These are phyloP conservation scores for Labia minor DNA, from an alignment of 2,888 invertebrate species.

Conservation along the genomic window DNA sequence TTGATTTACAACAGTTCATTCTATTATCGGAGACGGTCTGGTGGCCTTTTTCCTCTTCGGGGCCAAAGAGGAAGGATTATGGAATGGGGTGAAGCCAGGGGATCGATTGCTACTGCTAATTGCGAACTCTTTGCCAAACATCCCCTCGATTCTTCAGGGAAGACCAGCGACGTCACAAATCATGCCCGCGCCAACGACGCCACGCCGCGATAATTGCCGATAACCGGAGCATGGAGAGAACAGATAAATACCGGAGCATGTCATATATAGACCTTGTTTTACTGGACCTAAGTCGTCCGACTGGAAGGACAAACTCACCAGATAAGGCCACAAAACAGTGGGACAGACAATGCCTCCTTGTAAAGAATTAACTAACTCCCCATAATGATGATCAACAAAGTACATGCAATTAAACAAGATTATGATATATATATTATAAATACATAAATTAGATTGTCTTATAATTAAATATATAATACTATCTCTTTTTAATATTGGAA, in stretches of 20 bases:
- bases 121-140: conserved; percentile 7
- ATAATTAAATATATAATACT: no score
- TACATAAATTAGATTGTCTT: no score
- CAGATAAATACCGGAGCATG: neutral
- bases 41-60: conserved; percentile 1
- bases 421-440: no score
- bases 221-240: neutral
- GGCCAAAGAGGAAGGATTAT: no score
- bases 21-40: conserved; percentile 13
- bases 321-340: no score
- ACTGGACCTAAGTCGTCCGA: no score
- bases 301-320: no score
- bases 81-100: neutral
- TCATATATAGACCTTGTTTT: neutral
- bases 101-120: neutral
- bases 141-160: neutral
- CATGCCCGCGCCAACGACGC: neutral
- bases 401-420: no score
- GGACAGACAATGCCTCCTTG: no score
- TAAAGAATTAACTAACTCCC: no score
- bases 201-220: conserved; percentile 13
- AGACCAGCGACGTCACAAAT: neutral
- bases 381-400: no score
- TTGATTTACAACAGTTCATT: conserved; percentile 13
- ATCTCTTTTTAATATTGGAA: no score